phyloP scores from a whole-genome alignment of 2,888 invertebrate genomes.

The Sisyra terminalis region DNA sequence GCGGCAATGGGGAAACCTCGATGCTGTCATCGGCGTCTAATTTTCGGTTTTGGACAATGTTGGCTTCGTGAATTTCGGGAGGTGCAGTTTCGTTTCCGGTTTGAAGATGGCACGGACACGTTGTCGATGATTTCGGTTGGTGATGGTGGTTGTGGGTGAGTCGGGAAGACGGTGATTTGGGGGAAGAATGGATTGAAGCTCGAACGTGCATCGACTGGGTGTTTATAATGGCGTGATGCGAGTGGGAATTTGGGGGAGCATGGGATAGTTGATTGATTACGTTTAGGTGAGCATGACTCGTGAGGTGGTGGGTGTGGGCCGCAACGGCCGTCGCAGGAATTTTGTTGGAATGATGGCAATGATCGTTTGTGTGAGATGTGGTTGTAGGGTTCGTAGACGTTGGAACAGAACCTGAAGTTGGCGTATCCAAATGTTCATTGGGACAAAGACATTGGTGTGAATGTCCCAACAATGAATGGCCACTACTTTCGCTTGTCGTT shows the following conservation, averaged over 20 bases:
- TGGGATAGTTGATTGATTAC: conserved; percentile 8
- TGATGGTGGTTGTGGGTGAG: conserved; percentile 14
- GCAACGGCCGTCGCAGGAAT: not conserved
- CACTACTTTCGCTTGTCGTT: conserved; percentile 22
- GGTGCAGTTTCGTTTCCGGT: conserved; percentile 17
- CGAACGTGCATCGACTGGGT: conserved; percentile 20
- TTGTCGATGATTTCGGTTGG: conserved; percentile 15
- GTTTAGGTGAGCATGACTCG: conserved; percentile 12
- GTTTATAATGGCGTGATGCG: conserved; percentile 18
- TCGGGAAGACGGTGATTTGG: conserved; percentile 14
- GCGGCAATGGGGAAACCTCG: conserved; percentile 27
- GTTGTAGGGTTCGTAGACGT: not conserved
- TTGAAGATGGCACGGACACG: conserved; percentile 24
- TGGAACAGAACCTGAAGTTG: not conserved
- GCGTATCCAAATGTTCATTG: conserved; percentile 1
- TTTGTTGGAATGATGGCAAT: conserved; percentile 3
- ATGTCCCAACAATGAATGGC: conserved; percentile 21
- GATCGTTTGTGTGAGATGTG: not conserved
- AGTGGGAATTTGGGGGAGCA: conserved; percentile 10
- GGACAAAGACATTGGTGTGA: conserved; percentile 20
- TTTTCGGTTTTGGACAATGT: conserved; percentile 17
- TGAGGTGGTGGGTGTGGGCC: conserved; percentile 8
- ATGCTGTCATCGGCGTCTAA: conserved; percentile 26
- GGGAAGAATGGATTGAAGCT: conserved; percentile 18
- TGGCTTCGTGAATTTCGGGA: conserved; percentile 15